These are phyloP conservation scores for Melitaea cinxia DNA, from an alignment of 1,140 invertebrate genomes.

Conservation along the genomic window DNA sequence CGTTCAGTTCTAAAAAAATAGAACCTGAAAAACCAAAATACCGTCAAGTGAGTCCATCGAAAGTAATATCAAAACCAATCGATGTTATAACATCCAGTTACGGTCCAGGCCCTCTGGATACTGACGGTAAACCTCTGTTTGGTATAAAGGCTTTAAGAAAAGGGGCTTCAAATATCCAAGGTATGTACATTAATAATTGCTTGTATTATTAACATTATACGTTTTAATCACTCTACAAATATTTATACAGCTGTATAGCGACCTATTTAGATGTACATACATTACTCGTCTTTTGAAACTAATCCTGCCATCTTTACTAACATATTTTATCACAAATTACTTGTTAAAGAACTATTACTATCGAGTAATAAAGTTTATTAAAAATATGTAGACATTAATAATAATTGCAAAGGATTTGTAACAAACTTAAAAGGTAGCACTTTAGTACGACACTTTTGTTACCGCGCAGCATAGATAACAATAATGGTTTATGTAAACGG, in stretches of 20 bases:
- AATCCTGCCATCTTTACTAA: background rate
- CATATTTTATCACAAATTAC: background rate
- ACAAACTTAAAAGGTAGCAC: background rate
- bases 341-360: background rate
- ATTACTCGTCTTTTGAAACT: background rate
- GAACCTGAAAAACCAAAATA: slow-evolving; percentile 72
- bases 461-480: slow-evolving; percentile 31
- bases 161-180: slow-evolving; percentile 81
- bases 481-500: slow-evolving; percentile 45
- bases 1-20: slow-evolving; percentile 69
- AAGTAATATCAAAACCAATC: slow-evolving; percentile 64
- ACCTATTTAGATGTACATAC: background rate
- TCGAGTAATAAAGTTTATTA: too few relatives aligned
- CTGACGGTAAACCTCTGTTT: slow-evolving; percentile 89
- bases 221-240: slow-evolving; percentile 40
- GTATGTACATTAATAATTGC: slow-evolving; percentile 48
- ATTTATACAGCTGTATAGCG: slow-evolving; percentile 42
- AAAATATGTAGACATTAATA: too few relatives aligned
- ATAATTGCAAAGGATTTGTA: background rate
- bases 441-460: background rate
- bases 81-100: slow-evolving; percentile 90
- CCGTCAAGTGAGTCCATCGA: slow-evolving; percentile 68
- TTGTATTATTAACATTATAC: slow-evolving; percentile 68
- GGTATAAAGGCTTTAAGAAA: slow-evolving; percentile 88
- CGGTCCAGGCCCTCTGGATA: slow-evolving; percentile 90